These are phyloP conservation scores for Troides oblongomaculatus DNA, from an alignment of 2,888 invertebrate genomes.

Conservation along the genomic window DNA sequence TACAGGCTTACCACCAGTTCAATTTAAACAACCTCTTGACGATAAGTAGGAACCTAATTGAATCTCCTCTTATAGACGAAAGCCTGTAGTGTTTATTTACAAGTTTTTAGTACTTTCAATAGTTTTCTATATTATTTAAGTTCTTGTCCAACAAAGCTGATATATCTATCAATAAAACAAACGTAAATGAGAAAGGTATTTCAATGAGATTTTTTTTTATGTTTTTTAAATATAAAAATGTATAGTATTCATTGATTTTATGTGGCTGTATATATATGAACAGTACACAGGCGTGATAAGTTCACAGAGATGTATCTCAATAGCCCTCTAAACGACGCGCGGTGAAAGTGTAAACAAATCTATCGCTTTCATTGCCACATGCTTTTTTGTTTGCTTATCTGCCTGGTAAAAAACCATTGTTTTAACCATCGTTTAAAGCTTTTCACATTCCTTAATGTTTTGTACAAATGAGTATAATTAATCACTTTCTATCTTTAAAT, in stretches of 20 bases:
- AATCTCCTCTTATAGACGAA: too few species aligned
- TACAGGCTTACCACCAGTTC: too few species aligned
- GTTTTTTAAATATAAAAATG: too few species aligned
- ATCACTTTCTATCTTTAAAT: background rate
- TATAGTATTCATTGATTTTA: constrained; percentile 2
- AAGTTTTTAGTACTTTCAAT: too few species aligned
- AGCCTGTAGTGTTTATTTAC: too few species aligned
- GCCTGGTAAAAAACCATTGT: constrained; percentile 2
- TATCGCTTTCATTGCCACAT: constrained; percentile 43
- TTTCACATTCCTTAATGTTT: constrained; percentile 3
- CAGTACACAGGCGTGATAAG: constrained; percentile 32
- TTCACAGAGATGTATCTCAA: constrained; percentile 50
- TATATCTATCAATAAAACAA: too few species aligned
- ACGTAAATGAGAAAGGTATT: too few species aligned
- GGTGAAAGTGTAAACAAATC: constrained; percentile 71
- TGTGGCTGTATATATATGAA: background rate
- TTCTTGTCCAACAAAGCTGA: too few species aligned
- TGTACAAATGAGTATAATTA: background rate
- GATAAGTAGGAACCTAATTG: too few species aligned
- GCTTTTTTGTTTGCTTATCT: constrained; percentile 44
- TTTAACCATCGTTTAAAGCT: background rate
- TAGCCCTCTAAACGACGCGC: constrained; percentile 47
- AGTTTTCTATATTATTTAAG: too few species aligned
- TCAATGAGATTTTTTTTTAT: too few species aligned
- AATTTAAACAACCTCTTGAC: too few species aligned